Percentiles rank a stretch among this genome's conserved stretches.
Conservation (phyloP, 2,888 invertebrate genomes). For the Globia sparganii region DNA sequence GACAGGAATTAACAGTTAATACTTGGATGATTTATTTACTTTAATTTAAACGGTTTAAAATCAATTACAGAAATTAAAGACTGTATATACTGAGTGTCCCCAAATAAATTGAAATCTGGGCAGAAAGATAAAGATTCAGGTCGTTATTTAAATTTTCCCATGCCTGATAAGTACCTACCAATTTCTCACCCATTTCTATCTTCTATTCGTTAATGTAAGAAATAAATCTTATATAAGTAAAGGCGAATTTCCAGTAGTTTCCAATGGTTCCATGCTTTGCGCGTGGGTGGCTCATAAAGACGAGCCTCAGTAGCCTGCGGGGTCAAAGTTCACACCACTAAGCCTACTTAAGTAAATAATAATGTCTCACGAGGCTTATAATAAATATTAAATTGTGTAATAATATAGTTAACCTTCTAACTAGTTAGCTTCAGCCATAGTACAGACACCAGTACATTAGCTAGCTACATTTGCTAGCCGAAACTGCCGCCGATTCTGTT, state of each 20-base stretch:
- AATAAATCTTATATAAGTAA: conserved; percentile 26
- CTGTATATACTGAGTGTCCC: neutral
- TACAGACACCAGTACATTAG: no score
- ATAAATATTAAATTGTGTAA: conserved; percentile 37
- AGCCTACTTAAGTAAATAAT: conserved; percentile 38
- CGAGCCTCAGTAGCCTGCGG: conserved; percentile 36
- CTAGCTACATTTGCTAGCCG: no score
- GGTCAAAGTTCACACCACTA: conserved; percentile 42
- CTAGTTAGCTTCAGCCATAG: no score
- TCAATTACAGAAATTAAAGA: no score
- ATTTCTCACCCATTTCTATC: neutral
- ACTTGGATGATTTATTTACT: no score
- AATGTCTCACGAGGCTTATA: conserved; percentile 7
- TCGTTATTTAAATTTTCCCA: neutral
- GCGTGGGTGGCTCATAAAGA: conserved; percentile 41
- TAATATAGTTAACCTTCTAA: conserved; percentile 27
- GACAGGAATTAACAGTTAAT: neutral
- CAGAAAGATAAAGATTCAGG: neutral
- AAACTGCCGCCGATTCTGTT: no score
- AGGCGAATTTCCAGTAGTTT: conserved; percentile 18
- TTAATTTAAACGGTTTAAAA: no score
- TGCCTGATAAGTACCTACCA: neutral
- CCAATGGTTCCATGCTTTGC: conserved; percentile 3
- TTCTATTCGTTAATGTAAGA: conserved; percentile 13
- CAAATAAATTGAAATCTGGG: no score